Conservation (phyloP, 2,888 invertebrate species). For the Plagodis dolabraria region DNA sequence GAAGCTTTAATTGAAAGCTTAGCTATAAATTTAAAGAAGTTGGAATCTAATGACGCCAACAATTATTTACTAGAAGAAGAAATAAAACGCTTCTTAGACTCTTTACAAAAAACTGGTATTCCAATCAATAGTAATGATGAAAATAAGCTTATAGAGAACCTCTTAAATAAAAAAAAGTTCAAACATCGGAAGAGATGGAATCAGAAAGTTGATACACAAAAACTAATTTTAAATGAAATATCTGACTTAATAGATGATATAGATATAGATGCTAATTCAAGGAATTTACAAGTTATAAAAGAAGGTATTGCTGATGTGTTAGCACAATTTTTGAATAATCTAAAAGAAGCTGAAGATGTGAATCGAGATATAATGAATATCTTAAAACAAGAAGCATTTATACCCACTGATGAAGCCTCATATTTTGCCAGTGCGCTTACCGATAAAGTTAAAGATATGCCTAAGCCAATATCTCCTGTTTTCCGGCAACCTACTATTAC, state of each 20-base stretch:
- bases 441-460: slow-evolving; percentile 21
- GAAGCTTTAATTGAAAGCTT: slow-evolving; percentile 9
- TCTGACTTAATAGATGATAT: slow-evolving; percentile 27
- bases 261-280: slow-evolving; percentile 18
- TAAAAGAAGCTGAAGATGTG: slow-evolving; percentile 13
- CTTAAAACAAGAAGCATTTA: slow-evolving; percentile 31
- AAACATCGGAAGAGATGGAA: slow-evolving; percentile 28
- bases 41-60: slow-evolving; percentile 8
- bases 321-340: slow-evolving; percentile 27
- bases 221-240: slow-evolving; percentile 29
- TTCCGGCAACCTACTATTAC: not conserved
- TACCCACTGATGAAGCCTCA: slow-evolving; percentile 30
- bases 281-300: slow-evolving; percentile 18
- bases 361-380: slow-evolving; percentile 30
- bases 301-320: slow-evolving; percentile 33
- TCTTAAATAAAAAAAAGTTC: slow-evolving; percentile 9
- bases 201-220: slow-evolving; percentile 24
- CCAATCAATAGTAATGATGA: slow-evolving; percentile 8
- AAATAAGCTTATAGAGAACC: slow-evolving; percentile 8
- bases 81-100: slow-evolving; percentile 12
- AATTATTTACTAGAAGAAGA: slow-evolving; percentile 9
- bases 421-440: slow-evolving; percentile 30
- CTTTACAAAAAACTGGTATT: slow-evolving; percentile 13
- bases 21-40: slow-evolving; percentile 6
- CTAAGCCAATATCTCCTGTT: not conserved